Conservation (phyloP, 2,113 vertebrate species). For the Percina caprodes region DNA sequence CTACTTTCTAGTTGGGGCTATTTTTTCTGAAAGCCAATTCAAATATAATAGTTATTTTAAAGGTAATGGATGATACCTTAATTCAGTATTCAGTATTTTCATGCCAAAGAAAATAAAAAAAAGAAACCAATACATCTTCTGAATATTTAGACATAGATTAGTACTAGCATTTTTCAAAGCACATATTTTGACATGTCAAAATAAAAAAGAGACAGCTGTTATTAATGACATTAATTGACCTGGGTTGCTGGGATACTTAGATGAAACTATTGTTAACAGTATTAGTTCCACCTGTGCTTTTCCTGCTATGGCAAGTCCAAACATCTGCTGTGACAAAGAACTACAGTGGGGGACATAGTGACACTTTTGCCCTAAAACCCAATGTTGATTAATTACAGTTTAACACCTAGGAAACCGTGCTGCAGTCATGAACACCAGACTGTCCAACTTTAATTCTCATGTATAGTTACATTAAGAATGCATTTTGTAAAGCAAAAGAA, state of each 20-base stretch:
- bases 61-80: background rate
- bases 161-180: background rate
- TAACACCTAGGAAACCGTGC: background rate
- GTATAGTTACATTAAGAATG: background rate
- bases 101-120: slow-evolving; percentile 1
- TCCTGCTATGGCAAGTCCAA: background rate
- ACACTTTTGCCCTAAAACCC: background rate
- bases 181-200: background rate
- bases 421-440: background rate
- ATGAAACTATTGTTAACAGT: background rate
- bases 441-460: background rate
- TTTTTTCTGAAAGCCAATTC: background rate
- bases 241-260: too few species aligned
- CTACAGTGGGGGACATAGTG: background rate
- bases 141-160: background rate
- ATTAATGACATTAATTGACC: background rate
- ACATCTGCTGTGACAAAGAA: background rate
- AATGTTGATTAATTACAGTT: slow-evolving; percentile 5
- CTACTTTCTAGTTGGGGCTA: background rate
- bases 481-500: background rate
- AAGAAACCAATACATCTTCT: background rate
- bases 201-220: background rate
- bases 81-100: background rate
- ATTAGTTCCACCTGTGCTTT: background rate
- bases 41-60: background rate